Evolutionary conservation across 2,113 vertebrate genomes (phyloP).

Genomic region (Xiphias gladius): DNA sequence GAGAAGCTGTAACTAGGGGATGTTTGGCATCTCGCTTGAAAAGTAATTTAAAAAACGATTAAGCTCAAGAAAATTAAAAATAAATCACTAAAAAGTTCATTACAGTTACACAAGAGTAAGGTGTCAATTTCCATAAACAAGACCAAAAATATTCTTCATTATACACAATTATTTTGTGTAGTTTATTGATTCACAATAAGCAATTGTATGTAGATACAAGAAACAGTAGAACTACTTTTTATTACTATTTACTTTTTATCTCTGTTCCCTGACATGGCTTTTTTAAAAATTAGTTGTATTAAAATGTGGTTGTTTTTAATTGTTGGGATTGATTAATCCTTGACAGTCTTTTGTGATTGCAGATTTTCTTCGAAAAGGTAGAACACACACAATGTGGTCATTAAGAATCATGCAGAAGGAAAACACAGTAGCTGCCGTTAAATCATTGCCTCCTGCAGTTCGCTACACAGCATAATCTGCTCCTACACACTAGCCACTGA

Average conservation of each 20-base stretch:
- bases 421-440: constrained; percentile 43
- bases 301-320: too few relatives aligned
- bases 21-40: too few relatives aligned
- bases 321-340: neutral
- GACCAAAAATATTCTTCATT: neutral
- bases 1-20: too few relatives aligned
- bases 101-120: neutral
- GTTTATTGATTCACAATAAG: too few relatives aligned
- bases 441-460: constrained; percentile 44
- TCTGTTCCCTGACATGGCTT: neutral
- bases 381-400: constrained; percentile 11
- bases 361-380: constrained; percentile 6
- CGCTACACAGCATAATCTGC: constrained; percentile 43
- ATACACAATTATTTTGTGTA: neutral
- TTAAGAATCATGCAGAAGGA: constrained; percentile 34
- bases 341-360: neutral
- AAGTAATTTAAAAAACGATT: neutral
- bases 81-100: neutral
- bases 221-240: neutral
- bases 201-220: too few relatives aligned
- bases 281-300: neutral
- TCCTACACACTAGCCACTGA: constrained; percentile 19
- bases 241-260: neutral
- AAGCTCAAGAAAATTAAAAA: neutral
- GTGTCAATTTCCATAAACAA: neutral